Evolutionary conservation across 2,888 invertebrate genomes (phyloP).

Genomic region (Zaprionus lineosus): DNA sequence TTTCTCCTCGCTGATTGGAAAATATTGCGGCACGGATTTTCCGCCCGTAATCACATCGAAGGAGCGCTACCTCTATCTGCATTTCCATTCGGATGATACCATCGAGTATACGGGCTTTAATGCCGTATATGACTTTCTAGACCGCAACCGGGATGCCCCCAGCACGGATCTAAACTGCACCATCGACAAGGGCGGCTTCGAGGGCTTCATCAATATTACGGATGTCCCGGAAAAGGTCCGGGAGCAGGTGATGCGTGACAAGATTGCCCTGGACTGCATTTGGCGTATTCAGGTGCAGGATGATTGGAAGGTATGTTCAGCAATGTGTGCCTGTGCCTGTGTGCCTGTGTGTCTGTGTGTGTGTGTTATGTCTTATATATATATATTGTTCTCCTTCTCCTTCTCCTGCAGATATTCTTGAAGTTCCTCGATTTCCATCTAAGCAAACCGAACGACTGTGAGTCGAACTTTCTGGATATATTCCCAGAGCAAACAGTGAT

Average conservation of each 20-base stretch:
- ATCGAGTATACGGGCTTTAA: conserved; percentile 91
- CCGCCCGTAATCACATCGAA: conserved; percentile 89
- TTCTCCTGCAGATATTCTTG: conserved; percentile 86
- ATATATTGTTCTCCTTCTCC: not conserved
- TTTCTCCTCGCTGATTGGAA: conserved; percentile 87
- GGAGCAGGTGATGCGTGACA: conserved; percentile 84
- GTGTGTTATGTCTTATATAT: not conserved
- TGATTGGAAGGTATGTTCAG: conserved; percentile 86
- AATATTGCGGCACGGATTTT: conserved; percentile 88
- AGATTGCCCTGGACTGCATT: conserved; percentile 88
- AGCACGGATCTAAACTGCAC: conserved; percentile 85
- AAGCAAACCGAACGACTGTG: conserved; percentile 90
- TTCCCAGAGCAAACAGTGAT: conserved; percentile 87
- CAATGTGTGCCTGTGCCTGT: not conserved
- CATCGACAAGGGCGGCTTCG: conserved; percentile 84
- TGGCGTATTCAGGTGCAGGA: conserved; percentile 87
- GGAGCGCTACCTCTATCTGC: conserved; percentile 89
- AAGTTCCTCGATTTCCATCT: conserved; percentile 87
- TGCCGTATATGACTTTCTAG: conserved; percentile 88
- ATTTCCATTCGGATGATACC: conserved; percentile 91
- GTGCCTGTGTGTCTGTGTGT: not conserved
- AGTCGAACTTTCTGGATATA: conserved; percentile 89
- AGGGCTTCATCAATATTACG: conserved; percentile 85
- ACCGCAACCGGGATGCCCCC: conserved; percentile 84
- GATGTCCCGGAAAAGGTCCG: conserved; percentile 85